These are phyloP conservation scores for Thunnus thynnus DNA, from an alignment of 2,113 vertebrate species.

Conservation along the genomic window DNA sequence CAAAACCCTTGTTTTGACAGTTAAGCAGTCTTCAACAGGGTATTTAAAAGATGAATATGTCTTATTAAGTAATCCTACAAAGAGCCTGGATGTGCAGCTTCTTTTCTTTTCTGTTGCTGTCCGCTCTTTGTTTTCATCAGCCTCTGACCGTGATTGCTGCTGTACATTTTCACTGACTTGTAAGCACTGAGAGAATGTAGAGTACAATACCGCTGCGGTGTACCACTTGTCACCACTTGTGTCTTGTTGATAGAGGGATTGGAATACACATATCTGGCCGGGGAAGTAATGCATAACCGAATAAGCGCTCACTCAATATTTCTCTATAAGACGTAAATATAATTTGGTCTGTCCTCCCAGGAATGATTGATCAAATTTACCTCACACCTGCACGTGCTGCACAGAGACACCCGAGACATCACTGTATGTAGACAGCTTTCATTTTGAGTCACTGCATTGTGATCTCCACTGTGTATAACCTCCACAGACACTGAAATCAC, in stretches of 20 bases:
- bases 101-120: slow-evolving; percentile 31
- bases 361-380: slow-evolving; percentile 54
- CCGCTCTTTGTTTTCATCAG: slow-evolving; percentile 35
- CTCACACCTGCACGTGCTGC: slow-evolving; percentile 40
- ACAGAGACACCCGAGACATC: slow-evolving; percentile 17
- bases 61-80: slow-evolving; percentile 38
- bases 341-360: slow-evolving; percentile 28
- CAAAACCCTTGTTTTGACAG: slow-evolving; percentile 32
- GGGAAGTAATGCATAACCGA: slow-evolving; percentile 42
- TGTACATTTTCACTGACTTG: slow-evolving; percentile 19
- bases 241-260: slow-evolving; percentile 8
- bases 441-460: background rate
- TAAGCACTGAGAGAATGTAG: background rate
- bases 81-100: slow-evolving; percentile 26
- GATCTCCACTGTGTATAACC: slow-evolving; percentile 10
- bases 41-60: slow-evolving; percentile 30
- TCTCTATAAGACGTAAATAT: slow-evolving; percentile 28
- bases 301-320: slow-evolving; percentile 36
- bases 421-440: background rate
- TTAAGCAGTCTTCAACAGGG: background rate
- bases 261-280: slow-evolving; percentile 6
- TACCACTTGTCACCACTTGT: slow-evolving; percentile 18
- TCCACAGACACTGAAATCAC: slow-evolving; percentile 34
- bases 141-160: slow-evolving; percentile 29
- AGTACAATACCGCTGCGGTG: slow-evolving; percentile 10